Evolutionary conservation across 2,113 vertebrate genomes (phyloP).

Genomic region (Turnix velox): DNA sequence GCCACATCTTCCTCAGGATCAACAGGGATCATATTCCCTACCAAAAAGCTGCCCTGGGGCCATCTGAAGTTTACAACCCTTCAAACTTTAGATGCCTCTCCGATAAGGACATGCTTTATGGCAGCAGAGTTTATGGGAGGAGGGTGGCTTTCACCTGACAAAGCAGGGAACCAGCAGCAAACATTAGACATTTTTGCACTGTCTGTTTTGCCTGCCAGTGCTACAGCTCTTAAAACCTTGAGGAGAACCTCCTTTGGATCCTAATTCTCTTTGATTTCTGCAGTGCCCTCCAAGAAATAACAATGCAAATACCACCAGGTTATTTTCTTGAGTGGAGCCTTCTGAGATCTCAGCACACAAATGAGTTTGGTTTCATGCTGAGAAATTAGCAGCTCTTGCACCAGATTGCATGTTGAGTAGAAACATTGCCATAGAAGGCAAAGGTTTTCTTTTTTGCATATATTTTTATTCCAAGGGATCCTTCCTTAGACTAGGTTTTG

Average conservation of each 20-base stretch:
- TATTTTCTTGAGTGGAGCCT: background rate
- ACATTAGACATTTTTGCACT: background rate
- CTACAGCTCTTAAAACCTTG: background rate
- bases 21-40: background rate
- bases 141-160: background rate
- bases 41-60: background rate
- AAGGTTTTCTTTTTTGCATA: background rate
- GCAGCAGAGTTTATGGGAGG: background rate
- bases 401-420: background rate
- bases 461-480: background rate
- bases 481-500: background rate
- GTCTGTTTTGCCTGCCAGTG: rapidly evolving
- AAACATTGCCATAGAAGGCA: background rate
- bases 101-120: background rate
- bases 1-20: background rate
- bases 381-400: background rate
- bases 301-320: background rate
- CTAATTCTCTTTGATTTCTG: background rate
- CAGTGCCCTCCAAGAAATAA: background rate
- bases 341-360: background rate
- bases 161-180: background rate
- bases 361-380: background rate
- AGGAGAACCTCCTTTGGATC: background rate
- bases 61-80: background rate
- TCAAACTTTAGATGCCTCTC: background rate